A percentile compares a stretch with the other conserved stretches of the same genome.
Evolutionary conservation across 2,888 invertebrate genomes (phyloP).

Genomic region (Thera britannica): DNA sequence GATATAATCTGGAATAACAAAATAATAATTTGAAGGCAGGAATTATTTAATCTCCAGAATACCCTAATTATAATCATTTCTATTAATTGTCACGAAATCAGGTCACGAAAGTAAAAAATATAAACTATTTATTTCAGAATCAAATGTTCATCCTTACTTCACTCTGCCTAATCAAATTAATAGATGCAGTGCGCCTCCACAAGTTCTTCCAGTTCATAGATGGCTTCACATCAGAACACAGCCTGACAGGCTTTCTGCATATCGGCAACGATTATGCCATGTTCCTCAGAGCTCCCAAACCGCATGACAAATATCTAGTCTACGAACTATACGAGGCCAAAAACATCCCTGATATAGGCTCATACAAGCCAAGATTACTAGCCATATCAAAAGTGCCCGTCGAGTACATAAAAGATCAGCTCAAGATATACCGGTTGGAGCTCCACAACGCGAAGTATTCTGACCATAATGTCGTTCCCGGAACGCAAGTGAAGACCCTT

Average conservation of each 20-base stretch:
- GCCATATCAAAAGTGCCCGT: constrained; percentile 72
- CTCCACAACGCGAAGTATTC: constrained; percentile 66
- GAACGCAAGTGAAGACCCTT: constrained; percentile 66
- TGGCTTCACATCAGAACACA: constrained; percentile 64
- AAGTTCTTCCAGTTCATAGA: constrained; percentile 72
- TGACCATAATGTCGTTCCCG: constrained; percentile 64
- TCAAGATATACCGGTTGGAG: constrained; percentile 61
- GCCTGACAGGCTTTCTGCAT: constrained; percentile 66
- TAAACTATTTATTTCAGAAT: constrained; percentile 49
- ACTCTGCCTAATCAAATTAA: constrained; percentile 37
- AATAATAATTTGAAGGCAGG: too few species aligned
- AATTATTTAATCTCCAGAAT: too few species aligned
- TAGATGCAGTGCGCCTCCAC: constrained; percentile 63
- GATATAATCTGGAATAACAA: too few species aligned
- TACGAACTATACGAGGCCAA: constrained; percentile 74
- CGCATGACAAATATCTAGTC: constrained; percentile 64
- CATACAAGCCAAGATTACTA: constrained; percentile 60
- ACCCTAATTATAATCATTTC: too few species aligned
- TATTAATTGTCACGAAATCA: too few species aligned
- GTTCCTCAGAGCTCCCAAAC: constrained; percentile 60
- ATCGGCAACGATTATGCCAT: constrained; percentile 71
- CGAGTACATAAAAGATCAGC: constrained; percentile 67
- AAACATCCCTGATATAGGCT: constrained; percentile 54
- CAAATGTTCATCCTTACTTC: constrained; percentile 38
- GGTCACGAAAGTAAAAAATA: not conserved